These are phyloP conservation scores for Bucco capensis DNA, from an alignment of 2,113 vertebrate genomes.

Conservation along the genomic window DNA sequence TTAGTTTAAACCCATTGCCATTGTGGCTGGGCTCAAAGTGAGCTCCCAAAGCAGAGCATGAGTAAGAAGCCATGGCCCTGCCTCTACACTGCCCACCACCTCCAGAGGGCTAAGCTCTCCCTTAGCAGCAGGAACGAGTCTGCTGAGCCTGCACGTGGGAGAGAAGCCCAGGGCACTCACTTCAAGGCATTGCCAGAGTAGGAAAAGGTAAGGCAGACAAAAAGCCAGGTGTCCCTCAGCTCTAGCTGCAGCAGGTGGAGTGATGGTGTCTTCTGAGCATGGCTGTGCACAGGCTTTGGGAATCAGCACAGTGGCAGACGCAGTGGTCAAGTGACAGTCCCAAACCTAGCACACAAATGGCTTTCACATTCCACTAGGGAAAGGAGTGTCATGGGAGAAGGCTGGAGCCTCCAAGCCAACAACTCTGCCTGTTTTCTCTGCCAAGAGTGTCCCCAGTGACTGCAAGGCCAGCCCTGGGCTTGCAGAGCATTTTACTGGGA, in stretches of 20 bases:
- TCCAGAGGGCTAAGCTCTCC: not conserved
- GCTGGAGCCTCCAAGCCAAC: not conserved
- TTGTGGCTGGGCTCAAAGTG: too few species aligned
- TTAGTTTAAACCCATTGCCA: too few species aligned
- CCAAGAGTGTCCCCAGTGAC: not conserved
- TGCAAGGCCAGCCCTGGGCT: not conserved
- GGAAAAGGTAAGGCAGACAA: not conserved
- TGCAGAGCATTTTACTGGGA: not conserved
- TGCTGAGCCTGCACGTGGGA: not conserved
- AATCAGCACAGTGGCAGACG: not conserved
- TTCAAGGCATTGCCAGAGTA: not conserved
- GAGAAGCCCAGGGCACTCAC: not conserved
- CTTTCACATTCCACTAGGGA: not conserved
- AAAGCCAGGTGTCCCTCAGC: too few species aligned
- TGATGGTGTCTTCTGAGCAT: accelerated
- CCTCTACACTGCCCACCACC: too few species aligned
- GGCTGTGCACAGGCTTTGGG: not conserved
- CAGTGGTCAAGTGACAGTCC: not conserved
- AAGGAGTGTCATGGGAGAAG: not conserved
- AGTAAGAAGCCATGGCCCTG: too few species aligned
- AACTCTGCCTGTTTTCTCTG: not conserved
- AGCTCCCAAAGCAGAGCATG: too few species aligned
- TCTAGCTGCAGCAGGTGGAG: not conserved
- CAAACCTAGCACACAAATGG: not conserved
- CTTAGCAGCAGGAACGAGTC: accelerated